A percentile compares a stretch with the other conserved stretches of the same genome.
Evolutionary conservation across 2,113 vertebrate genomes (phyloP).

Genomic region (Thryonomys swinderianus): DNA sequence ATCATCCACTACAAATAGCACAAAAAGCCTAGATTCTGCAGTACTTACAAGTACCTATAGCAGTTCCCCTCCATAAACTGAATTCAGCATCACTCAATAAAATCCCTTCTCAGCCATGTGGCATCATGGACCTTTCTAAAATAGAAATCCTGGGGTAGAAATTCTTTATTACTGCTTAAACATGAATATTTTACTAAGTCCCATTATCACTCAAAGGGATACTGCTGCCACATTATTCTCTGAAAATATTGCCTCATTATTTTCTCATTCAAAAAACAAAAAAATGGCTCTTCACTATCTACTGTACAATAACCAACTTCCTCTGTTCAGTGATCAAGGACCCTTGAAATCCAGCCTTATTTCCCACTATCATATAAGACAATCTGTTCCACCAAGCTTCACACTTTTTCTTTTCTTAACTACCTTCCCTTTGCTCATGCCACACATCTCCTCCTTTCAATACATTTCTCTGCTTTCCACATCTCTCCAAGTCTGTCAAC

Average conservation of each 20-base stretch:
- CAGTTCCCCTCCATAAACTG: not conserved
- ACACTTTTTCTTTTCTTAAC: not conserved
- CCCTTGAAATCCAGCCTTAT: not conserved
- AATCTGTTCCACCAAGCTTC: not conserved
- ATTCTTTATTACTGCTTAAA: not conserved
- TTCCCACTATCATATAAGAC: not conserved
- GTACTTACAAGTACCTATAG: not conserved
- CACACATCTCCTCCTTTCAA: not conserved
- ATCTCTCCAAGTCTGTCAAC: not conserved
- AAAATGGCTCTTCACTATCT: not conserved
- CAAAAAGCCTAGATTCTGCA: not conserved
- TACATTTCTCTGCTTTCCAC: not conserved
- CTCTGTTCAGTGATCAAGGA: not conserved
- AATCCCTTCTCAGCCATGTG: not conserved
- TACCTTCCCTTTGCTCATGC: not conserved
- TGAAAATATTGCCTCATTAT: not conserved
- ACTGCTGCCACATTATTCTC: not conserved
- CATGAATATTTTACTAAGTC: not conserved
- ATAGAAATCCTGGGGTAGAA: not conserved
- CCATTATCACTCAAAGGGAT: not conserved
- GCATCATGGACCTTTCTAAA: not conserved
- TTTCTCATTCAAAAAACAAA: conserved; percentile 11
- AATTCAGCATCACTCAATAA: not conserved
- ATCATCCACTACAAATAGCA: not conserved
- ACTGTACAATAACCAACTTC: not conserved